Evolutionary conservation across 2,113 vertebrate genomes (phyloP).

Genomic region (Bettongia penicillata): DNA sequence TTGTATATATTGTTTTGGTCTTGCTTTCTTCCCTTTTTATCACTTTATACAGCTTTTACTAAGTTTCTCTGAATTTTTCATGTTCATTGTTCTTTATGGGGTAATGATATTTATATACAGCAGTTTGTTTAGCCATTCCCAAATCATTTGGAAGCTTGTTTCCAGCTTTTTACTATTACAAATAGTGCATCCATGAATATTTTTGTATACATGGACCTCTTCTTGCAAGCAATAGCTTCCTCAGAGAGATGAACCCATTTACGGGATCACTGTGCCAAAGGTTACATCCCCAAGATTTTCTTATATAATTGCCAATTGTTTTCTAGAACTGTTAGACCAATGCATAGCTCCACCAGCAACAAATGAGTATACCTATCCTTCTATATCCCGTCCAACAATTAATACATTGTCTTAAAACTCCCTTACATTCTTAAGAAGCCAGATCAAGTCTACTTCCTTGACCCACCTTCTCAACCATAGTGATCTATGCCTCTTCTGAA

Average conservation of each 20-base stretch:
- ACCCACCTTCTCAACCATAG: background rate
- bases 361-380: background rate
- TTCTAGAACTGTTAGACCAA: background rate
- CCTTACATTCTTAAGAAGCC: background rate
- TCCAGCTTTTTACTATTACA: background rate
- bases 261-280: background rate
- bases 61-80: background rate
- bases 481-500: background rate
- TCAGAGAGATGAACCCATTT: background rate
- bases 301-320: background rate
- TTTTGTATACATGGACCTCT: background rate
- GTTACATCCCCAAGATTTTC: background rate
- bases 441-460: background rate
- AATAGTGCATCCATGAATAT: background rate
- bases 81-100: background rate
- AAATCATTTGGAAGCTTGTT: background rate
- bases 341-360: background rate
- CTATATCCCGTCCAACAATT: background rate
- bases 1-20: background rate
- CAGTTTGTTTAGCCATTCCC: background rate
- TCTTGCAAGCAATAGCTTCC: background rate
- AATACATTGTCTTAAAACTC: background rate
- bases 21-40: background rate
- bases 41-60: background rate
- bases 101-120: background rate